phyloP scores from a whole-genome alignment of 2,113 vertebrate genomes.

The Brachyhypopomus occidentalis region DNA sequence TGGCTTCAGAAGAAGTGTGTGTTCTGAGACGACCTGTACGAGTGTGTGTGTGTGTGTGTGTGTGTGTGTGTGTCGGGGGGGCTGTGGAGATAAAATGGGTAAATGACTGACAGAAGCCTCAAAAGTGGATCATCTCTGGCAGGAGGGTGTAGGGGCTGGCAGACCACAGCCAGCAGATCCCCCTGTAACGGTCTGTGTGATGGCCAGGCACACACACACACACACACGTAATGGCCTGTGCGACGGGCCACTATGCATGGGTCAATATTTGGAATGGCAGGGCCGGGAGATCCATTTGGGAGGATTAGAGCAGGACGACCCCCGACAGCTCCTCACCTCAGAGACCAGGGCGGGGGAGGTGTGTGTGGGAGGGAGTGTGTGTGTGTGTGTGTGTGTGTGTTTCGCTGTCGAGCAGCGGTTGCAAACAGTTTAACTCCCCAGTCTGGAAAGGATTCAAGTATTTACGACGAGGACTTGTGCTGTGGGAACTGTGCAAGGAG shows the following conservation, averaged over 20 bases:
- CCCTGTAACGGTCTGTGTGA: conserved; percentile 57
- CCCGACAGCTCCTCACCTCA: conserved; percentile 67
- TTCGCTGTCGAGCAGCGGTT: conserved; percentile 32
- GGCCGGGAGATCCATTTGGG: conserved; percentile 71
- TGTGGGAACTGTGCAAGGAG: conserved; percentile 43
- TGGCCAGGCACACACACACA: background rate
- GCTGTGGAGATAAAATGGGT: conserved; percentile 60
- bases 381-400: conserved; percentile 40
- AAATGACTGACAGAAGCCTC: conserved; percentile 58
- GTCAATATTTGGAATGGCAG: conserved; percentile 80
- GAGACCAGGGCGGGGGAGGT: conserved; percentile 45
- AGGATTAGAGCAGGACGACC: conserved; percentile 70
- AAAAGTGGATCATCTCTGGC: conserved; percentile 67
- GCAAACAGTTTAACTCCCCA: conserved; percentile 50
- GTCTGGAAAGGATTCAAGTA: conserved; percentile 63
- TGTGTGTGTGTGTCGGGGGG: conserved; percentile 4
- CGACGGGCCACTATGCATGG: conserved; percentile 62
- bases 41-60: conserved; percentile 24
- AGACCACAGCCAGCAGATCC: conserved; percentile 61
- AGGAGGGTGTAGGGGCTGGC: conserved; percentile 40
- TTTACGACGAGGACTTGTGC: conserved; percentile 56
- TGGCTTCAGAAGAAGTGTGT: conserved; percentile 5
- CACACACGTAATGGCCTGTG: conserved; percentile 41
- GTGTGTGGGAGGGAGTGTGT: conserved; percentile 32
- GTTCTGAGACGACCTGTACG: background rate